Percentiles rank a stretch among this genome's conserved stretches.
Evolutionary conservation across 64 coral and sea anemone species (phyloP).

Genomic region (Montipora sp.): DNA sequence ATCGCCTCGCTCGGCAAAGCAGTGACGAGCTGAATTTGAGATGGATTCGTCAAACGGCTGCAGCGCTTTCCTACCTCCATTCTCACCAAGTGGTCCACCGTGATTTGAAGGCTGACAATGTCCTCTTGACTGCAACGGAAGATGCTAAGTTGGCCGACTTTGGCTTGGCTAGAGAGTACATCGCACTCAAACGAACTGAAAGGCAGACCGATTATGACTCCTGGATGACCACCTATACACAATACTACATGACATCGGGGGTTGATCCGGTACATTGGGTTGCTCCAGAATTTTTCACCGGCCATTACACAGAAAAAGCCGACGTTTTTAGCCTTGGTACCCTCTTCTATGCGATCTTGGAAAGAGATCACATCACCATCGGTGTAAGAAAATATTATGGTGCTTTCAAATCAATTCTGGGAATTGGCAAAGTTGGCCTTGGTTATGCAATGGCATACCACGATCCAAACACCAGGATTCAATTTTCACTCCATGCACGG

Average conservation of each 20-base stretch:
- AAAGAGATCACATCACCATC: conserved; percentile 29
- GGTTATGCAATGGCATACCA: conserved; percentile 52
- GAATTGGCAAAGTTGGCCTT: conserved; percentile 58
- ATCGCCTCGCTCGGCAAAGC: conserved; percentile 36
- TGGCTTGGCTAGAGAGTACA: conserved; percentile 66
- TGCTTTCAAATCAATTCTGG: background rate
- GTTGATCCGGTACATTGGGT: conserved; percentile 52
- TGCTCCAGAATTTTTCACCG: conserved; percentile 60
- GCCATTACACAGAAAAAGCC: conserved; percentile 73
- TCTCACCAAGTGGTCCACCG: conserved; percentile 48
- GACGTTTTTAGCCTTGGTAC: conserved; percentile 74
- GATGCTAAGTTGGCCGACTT: conserved; percentile 85
- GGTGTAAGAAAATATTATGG: conserved; percentile 61
- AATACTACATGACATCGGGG: conserved; percentile 48
- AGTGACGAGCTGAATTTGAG: conserved; percentile 28
- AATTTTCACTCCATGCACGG: conserved; percentile 33
- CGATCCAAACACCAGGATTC: background rate
- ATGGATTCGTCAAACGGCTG: conserved; percentile 69
- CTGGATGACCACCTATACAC: background rate
- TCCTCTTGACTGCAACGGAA: conserved; percentile 44
- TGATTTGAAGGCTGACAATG: conserved; percentile 76
- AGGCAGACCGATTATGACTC: background rate
- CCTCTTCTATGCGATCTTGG: conserved; percentile 73
- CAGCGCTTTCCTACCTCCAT: conserved; percentile 52
- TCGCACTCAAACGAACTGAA: conserved; percentile 15